Conservation (phyloP, 1,140 invertebrate species). For the Papilio polytes region DNA sequence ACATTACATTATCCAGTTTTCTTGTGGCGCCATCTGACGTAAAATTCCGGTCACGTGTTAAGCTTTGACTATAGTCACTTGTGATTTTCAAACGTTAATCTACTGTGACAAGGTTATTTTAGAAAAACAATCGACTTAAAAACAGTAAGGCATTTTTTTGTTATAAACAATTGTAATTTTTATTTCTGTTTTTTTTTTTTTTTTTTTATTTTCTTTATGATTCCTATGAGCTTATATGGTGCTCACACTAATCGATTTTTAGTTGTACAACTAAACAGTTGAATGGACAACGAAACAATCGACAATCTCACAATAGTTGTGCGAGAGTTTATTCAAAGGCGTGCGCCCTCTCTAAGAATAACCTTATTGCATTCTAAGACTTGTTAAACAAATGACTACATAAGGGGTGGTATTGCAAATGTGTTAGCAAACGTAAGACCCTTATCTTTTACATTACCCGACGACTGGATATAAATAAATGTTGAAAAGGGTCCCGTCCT, state of each 20-base stretch:
- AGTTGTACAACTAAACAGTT: too few relatives aligned
- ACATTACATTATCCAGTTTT: slow-evolving; percentile 29
- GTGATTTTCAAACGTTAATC: slow-evolving; percentile 4
- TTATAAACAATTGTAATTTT: too few relatives aligned
- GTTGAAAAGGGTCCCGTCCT: slow-evolving; percentile 73
- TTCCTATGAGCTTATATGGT: too few relatives aligned
- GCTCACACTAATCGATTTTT: too few relatives aligned
- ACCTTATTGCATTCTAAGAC: too few relatives aligned
- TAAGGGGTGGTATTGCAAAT: slow-evolving; percentile 29
- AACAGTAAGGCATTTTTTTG: too few relatives aligned
- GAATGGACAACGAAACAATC: too few relatives aligned
- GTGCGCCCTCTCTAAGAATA: too few relatives aligned
- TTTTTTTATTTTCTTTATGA: too few relatives aligned
- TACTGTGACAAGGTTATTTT: not conserved
- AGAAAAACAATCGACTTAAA: not conserved
- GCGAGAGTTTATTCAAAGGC: too few relatives aligned
- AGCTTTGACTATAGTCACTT: slow-evolving; percentile 9
- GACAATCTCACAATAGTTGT: too few relatives aligned
- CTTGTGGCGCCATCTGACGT: not conserved
- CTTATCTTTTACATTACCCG: slow-evolving; percentile 73
- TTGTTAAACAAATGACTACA: not conserved
- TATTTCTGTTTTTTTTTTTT: too few relatives aligned
- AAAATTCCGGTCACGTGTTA: slow-evolving; percentile 25
- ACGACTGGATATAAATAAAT: slow-evolving; percentile 77
- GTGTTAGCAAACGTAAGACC: slow-evolving; percentile 42